These are phyloP conservation scores for Eurypyga helias DNA, from an alignment of 2,113 vertebrate species.

Conservation along the genomic window DNA sequence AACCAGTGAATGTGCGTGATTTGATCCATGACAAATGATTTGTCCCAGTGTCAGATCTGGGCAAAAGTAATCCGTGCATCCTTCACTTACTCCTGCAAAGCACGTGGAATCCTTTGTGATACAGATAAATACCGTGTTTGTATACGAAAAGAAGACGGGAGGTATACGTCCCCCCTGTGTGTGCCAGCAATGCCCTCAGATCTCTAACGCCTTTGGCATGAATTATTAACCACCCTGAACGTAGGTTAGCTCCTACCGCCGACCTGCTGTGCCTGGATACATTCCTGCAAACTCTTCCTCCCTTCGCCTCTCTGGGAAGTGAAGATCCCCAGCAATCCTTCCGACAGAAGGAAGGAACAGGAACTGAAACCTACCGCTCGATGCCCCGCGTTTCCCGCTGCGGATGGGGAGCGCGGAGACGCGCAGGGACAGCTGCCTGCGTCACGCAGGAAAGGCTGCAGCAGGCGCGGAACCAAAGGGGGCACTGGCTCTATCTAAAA, in stretches of 20 bases:
- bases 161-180: neutral
- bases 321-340: neutral
- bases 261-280: neutral
- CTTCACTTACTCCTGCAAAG: neutral
- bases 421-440: accelerated
- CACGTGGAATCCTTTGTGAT: neutral
- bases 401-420: neutral
- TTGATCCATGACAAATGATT: accelerated
- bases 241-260: neutral
- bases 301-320: neutral
- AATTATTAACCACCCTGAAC: neutral
- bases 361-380: neutral
- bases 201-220: neutral
- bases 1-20: neutral
- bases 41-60: neutral
- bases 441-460: neutral
- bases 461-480: neutral
- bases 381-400: too few relatives aligned
- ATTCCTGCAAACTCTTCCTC: neutral
- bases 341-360: neutral
- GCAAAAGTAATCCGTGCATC: neutral
- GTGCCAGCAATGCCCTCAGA: neutral
- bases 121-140: accelerated
- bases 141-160: neutral
- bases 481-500: neutral